Conservation (phyloP, 2,113 vertebrate genomes). For the Choloepus hoffmanni region DNA sequence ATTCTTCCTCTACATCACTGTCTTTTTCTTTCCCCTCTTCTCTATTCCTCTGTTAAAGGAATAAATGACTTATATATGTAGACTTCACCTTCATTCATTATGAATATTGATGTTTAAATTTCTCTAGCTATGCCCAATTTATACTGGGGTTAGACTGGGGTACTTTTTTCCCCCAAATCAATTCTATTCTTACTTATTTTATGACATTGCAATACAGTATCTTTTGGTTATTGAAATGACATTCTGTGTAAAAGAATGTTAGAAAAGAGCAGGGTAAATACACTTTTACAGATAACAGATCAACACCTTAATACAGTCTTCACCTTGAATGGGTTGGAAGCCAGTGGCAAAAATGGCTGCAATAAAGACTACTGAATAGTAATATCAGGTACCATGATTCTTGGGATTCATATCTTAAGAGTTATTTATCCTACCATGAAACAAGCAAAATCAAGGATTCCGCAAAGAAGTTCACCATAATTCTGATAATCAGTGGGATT, state of each 20-base stretch:
- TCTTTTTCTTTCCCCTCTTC: not conserved
- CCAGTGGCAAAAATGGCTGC: not conserved
- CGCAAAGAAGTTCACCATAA: not conserved
- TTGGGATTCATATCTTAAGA: not conserved
- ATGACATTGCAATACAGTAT: not conserved
- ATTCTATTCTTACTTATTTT: not conserved
- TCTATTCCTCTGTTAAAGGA: not conserved
- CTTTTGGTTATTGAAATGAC: not conserved
- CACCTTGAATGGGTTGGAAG: accelerated
- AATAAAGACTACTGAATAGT: not conserved
- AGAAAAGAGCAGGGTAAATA: not conserved
- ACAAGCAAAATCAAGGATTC: not conserved
- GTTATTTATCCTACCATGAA: not conserved
- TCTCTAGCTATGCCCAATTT: not conserved
- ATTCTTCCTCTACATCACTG: accelerated
- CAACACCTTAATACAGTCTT: not conserved
- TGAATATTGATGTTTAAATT: not conserved
- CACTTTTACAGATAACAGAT: not conserved
- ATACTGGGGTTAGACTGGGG: not conserved
- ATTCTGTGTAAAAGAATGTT: not conserved
- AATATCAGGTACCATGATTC: not conserved
- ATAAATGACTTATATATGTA: not conserved
- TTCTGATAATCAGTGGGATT: not conserved
- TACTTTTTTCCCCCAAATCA: not conserved
- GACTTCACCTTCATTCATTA: not conserved